Evolutionary conservation across 2,888 invertebrate species (phyloP), one percentile per base, ranked within the genome.

Genomic region (Mellilla xanthometata): DNA sequence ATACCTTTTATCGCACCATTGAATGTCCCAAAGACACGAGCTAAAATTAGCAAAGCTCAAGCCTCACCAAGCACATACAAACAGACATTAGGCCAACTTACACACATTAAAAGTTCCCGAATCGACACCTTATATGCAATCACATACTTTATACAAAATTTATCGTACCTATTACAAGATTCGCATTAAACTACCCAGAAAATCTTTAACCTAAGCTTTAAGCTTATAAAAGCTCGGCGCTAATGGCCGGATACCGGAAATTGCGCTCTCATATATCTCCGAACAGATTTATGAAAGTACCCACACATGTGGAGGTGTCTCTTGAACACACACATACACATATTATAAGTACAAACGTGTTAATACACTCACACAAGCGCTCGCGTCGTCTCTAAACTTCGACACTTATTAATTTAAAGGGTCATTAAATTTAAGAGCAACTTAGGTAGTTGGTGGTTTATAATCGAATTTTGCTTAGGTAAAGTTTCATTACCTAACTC

Each of bases 211-310:
- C 88, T 88, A 88, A 89, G 89, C 88, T 89, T 87, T 88, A 88
- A 92, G 92, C 92, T 92, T 92, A 92, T 93, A 90, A 90, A 90
- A 90, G 90, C 90, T 90, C 88, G 86, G 90, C 90, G 90, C 90
- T 94, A 94, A 94, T 94, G 94, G 94, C 94, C 94, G 94, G 94
- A 94, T 94, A 94, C 94, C 93, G 94, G 94, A 94, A 94, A 94
- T 94, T 94, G 94, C 94, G 94, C 94, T 93, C 94, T 93, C 94
- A 94, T 94, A 94, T 94, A 95, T 95, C 94, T 94, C 93, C 92
- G 91, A 91, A 94, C 94, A 94, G 95, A 95, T 95, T 95, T 95
- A 95, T 95, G 94, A 95, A 95, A 95, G 94, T 94, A 94, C 94
- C 79, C 87, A 89, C 86, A 90, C 89, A 89, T 91, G 91, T 87